Evolutionary conservation across 1,140 invertebrate genomes (phyloP).

Genomic region (Dreissena polymorpha): DNA sequence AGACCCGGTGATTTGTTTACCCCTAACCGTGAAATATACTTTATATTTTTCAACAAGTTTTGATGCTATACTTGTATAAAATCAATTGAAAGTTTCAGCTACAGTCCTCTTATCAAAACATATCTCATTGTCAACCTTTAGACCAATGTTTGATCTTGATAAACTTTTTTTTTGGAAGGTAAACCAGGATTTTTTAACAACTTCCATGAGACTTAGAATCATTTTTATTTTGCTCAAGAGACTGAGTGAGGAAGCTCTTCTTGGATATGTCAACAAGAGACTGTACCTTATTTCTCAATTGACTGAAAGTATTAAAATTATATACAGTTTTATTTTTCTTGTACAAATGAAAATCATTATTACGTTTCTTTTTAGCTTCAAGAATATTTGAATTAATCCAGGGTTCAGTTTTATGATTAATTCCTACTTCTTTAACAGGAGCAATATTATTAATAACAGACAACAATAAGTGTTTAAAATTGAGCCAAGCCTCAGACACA

Average conservation of each 20-base stretch:
- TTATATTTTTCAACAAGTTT: conserved; percentile 22
- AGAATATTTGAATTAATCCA: background rate
- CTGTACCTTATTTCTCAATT: conserved; percentile 13
- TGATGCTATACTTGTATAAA: conserved; percentile 30
- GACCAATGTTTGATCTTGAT: background rate
- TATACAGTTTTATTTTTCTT: conserved; percentile 15
- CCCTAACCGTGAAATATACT: background rate
- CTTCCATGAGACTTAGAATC: background rate
- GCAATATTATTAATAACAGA: conserved; percentile 12
- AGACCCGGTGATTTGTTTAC: conserved; percentile 12
- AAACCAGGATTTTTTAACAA: no score
- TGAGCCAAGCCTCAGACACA: conserved; percentile 11
- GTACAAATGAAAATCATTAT: conserved; percentile 13
- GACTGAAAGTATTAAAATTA: conserved; percentile 5
- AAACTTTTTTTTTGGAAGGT: background rate
- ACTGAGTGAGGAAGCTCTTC: background rate
- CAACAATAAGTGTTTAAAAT: conserved; percentile 12
- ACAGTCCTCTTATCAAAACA: conserved; percentile 19
- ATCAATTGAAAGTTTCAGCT: background rate
- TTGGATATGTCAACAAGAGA: background rate
- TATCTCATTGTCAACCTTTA: background rate
- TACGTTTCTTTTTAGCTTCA: background rate
- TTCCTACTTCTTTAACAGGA: background rate
- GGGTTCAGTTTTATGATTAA: background rate
- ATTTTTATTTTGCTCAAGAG: background rate